Evolutionary conservation across 2,113 vertebrate genomes (phyloP), one percentile per base, ranked within the genome.

Genomic region (Salvator merianae): DNA sequence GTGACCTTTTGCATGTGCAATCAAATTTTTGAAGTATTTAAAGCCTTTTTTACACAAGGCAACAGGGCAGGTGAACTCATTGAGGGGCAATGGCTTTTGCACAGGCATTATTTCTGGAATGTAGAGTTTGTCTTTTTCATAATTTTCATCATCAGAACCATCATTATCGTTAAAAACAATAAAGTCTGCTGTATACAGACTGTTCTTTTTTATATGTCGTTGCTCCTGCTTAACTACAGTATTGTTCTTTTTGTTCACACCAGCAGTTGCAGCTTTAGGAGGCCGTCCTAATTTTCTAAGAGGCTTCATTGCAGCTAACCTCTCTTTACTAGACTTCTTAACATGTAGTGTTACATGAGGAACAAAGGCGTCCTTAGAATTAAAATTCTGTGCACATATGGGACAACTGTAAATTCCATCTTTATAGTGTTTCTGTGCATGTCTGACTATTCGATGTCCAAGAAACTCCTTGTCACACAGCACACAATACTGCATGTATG

Each of bases 401-500:
- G 98, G 98, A 81, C 98, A 99, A 91, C 95, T 98, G 87, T 98
- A 99, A 84, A 96, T 81, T 47, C 98, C 98, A 7, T 96, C 96
- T 93, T 95, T 98, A 40, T 97, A 96, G 93, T 99, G 98, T 90
- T 97, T 99, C 85, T 99, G 98, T 74, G 98, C 98, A 86, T 99
- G 98, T 4, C 98, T 96, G 47, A 99, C 98, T 92, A 99, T 99
- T 93, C 98, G 93, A 30, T 99, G 98, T 77, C 98, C 98, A 1
- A 99, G 96, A 77, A 99, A 99, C 92, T 99, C 98, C 92, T 99
- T 99, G 94, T 99, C 98, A 14, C 98, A 99, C 7, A 99, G 91
- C 66, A 99, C 97, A 80, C 98, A 99, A 94, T 99, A 99, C 88
- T 99, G 98, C 98, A 99, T 99, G 76, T 99, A 99, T 66, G 97